These are phyloP conservation scores for Heteractis magnifica DNA, from an alignment of 92 coral and sea anemone genomes.

Conservation along the genomic window DNA sequence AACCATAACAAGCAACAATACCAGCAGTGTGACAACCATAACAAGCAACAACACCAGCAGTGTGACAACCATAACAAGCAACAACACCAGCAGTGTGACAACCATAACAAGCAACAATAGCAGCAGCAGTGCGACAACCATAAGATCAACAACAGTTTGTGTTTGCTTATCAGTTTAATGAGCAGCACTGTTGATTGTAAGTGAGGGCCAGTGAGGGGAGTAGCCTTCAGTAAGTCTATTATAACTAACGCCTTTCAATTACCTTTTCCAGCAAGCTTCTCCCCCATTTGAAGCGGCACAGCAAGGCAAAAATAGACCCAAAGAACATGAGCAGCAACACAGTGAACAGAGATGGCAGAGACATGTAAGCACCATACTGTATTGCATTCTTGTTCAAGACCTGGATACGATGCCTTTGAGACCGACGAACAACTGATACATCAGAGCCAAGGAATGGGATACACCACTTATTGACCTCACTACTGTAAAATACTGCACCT, in stretches of 20 bases:
- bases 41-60: too few relatives aligned
- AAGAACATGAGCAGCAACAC: conserved; percentile 72
- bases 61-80: too few relatives aligned
- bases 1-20: too few relatives aligned
- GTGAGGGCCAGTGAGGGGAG: too few relatives aligned
- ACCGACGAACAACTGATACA: conserved; percentile 85
- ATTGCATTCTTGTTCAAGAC: conserved; percentile 61
- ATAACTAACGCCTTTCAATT: not conserved
- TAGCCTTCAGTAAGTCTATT: not conserved
- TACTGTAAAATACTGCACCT: conserved; percentile 68
- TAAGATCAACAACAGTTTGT: too few relatives aligned
- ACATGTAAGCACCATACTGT: conserved; percentile 85
- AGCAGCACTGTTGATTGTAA: too few relatives aligned
- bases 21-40: too few relatives aligned
- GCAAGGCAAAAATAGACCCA: conserved; percentile 76
- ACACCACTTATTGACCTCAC: conserved; percentile 84
- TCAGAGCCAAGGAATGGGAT: conserved; percentile 94
- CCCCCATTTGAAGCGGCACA: conserved; percentile 83
- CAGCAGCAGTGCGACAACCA: too few relatives aligned
- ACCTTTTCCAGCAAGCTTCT: conserved; percentile 84
- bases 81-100: too few relatives aligned
- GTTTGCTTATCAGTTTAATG: too few relatives aligned
- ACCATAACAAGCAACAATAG: too few relatives aligned
- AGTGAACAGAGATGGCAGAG: conserved; percentile 56
- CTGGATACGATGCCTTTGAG: conserved; percentile 79